Percentiles rank a stretch among this genome's conserved stretches.
These are phyloP conservation scores for Hyaena hyaena DNA, from an alignment of 2,113 vertebrate genomes.

Conservation along the genomic window DNA sequence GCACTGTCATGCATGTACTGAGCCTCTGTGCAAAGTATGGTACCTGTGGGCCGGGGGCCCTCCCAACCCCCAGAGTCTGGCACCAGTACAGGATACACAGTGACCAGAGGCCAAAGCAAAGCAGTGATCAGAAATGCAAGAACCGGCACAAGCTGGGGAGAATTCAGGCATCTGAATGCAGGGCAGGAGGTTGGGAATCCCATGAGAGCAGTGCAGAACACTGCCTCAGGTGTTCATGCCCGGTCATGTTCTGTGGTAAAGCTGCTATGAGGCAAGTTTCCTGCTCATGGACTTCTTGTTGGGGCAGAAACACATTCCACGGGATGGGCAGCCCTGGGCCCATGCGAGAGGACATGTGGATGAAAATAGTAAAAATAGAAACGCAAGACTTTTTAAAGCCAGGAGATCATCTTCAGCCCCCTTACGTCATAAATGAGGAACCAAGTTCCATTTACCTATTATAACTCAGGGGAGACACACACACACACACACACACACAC, in stretches of 20 bases:
- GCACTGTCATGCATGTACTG: too few relatives aligned
- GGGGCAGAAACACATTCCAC: not conserved
- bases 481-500: too few relatives aligned
- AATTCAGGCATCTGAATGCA: not conserved
- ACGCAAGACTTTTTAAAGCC: not conserved
- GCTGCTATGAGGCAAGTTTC: not conserved
- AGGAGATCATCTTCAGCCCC: not conserved
- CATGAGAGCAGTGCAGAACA: not conserved
- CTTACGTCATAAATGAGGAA: not conserved
- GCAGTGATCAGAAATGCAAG: not conserved
- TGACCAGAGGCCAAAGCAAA: not conserved
- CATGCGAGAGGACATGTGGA: not conserved
- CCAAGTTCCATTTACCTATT: not conserved
- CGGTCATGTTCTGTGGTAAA: not conserved
- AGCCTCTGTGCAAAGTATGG: not conserved
- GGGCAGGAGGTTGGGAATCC: not conserved
- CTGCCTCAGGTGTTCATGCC: not conserved
- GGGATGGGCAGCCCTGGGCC: not conserved
- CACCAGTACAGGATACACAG: not conserved
- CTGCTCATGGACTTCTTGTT: not conserved
- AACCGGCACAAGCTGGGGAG: not conserved
- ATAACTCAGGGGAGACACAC: not conserved
- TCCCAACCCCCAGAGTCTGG: not conserved
- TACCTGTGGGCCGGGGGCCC: fast-evolving
- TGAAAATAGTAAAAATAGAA: not conserved